A percentile compares a stretch with the other conserved stretches of the same genome.
Conservation (phyloP, 2,797 vertebrate genomes). For the Falco novaeseelandiae region DNA sequence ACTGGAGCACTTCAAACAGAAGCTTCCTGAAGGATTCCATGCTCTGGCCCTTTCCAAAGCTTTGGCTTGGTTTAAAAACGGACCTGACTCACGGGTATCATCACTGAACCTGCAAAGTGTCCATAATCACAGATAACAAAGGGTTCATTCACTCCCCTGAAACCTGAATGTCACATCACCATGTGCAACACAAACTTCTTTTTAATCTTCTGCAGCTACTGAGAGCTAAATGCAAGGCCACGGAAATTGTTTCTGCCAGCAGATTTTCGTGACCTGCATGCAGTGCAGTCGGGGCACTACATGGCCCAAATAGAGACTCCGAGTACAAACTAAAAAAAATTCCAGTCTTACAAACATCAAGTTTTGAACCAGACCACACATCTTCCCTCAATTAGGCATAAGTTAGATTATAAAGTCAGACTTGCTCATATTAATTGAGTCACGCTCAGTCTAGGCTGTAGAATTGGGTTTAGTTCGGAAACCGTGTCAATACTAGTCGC, state of each 20-base stretch:
- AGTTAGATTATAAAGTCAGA: neutral
- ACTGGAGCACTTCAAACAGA: neutral
- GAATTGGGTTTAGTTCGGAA: neutral
- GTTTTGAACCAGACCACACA: neutral
- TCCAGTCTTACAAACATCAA: neutral
- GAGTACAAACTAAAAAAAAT: neutral
- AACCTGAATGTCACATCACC: neutral
- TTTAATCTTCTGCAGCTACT: neutral
- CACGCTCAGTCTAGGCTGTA: neutral
- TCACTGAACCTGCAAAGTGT: neutral
- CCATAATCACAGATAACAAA: neutral
- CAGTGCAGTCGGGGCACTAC: neutral
- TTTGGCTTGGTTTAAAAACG: neutral
- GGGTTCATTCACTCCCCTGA: neutral
- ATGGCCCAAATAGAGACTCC: accelerated
- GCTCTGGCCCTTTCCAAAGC: neutral
- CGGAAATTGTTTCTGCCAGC: neutral
- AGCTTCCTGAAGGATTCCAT: neutral
- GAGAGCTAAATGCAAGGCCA: neutral
- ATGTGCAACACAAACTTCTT: neutral
- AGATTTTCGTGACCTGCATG: neutral
- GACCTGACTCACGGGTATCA: neutral
- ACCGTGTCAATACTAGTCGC: neutral
- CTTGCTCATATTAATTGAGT: neutral
- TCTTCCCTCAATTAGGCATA: neutral